Base-by-base conservation (phyloP, 1,140 invertebrate genomes). In the Neomicropteryx cornuta region DNA sequence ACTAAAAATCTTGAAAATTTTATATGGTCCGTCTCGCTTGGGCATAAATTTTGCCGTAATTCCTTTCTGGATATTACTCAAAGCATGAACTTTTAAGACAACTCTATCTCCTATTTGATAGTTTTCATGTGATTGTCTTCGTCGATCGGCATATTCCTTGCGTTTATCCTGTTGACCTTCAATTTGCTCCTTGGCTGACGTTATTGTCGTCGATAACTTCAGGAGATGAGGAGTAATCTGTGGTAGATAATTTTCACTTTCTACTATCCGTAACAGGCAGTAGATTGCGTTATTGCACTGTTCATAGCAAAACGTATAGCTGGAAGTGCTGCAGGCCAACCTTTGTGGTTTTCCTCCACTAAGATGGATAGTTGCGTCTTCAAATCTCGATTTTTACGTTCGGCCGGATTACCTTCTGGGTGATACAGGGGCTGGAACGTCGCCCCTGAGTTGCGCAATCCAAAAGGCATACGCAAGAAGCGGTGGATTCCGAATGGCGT, bases 381-480 rank as follows among this genome's bases (percentile, higher is more conserved):
- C 13, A 61, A n/a, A 4, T 53, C 50, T 17, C 50, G 18, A 36
- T 57, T 57, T 16, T 42, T 49, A 3, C 55, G 31, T 42, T 60
- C 57, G 3, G 48, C 51, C 3, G 52, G 53, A 31, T 60, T 60
- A 3, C 49, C 43, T 21, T 47, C 38, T 3, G 60, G 47, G 36
- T 56, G 48, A 37, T 58, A 53, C 0, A 63, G 37, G n/a, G 58
- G 43, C 49, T 66, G 56, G 42, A 71, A 70, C 10, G 58, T 61
- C 2, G 53, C 45, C 0, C 60, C 62, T 0, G 55, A 50, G 38
- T 58, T 61, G 16, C 42, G 43, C 2, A 65, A 32, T 5, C 62
- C 60, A 38, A 61, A 60, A 2, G 64, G 55, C 48, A 67, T 54
- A 5, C 54, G 38, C 11, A 42, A 47, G 34, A 58, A 68, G 14